phyloP scores from a whole-genome alignment of 30 jellyfish, hydroid and myxozoan species.

The Aurelia aurita region DNA sequence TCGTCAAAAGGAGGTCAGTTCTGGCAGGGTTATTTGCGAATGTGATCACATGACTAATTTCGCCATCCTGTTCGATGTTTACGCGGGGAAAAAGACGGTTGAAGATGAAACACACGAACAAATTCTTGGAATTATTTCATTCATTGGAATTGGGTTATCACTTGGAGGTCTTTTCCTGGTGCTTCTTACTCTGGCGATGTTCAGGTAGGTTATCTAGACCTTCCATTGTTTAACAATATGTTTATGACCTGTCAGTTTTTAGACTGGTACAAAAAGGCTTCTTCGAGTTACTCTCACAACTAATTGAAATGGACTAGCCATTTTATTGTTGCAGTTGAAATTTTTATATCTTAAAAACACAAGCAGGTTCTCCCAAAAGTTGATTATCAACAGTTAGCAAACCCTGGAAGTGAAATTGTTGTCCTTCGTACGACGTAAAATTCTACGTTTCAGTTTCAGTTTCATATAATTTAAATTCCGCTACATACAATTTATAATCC shows the following conservation, averaged over 20 bases:
- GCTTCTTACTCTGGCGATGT: constrained; percentile 31
- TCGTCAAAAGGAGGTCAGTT: neutral
- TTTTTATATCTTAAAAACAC: too few species aligned
- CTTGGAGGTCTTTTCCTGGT: constrained; percentile 59
- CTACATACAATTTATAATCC: too few species aligned
- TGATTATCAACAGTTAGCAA: too few species aligned
- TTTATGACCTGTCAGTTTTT: neutral
- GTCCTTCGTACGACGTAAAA: too few species aligned
- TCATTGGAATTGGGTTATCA: constrained; percentile 64
- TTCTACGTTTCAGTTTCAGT: too few species aligned
- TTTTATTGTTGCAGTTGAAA: too few species aligned
- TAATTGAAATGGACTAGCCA: too few species aligned
- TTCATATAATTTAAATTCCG: too few species aligned
- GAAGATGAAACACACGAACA: constrained; percentile 42
- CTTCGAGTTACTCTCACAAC: too few species aligned
- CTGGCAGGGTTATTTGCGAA: constrained; percentile 32
- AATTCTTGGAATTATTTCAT: constrained; percentile 62
- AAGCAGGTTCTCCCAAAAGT: too few species aligned
- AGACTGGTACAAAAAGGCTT: too few species aligned
- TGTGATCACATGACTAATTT: constrained; percentile 78
- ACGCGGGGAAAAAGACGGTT: constrained; percentile 48
- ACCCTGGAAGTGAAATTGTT: too few species aligned
- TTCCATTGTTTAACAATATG: neutral
- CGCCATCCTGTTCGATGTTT: constrained; percentile 70
- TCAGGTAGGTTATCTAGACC: constrained; percentile 27